Base-by-base conservation (phyloP, 2,113 vertebrate genomes). In the Leucosticte australis region DNA sequence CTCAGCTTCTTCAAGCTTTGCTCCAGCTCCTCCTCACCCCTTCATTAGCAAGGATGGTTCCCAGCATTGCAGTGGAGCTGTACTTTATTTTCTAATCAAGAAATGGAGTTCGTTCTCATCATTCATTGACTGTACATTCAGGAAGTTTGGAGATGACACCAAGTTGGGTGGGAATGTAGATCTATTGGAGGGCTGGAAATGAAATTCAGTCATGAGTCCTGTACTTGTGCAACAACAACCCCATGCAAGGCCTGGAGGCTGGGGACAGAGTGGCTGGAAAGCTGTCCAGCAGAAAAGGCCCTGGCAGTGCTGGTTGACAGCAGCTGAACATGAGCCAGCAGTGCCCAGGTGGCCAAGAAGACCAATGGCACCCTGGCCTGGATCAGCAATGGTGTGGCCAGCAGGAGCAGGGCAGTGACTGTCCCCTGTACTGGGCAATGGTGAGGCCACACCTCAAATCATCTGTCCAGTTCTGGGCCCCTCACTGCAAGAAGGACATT, bases 401-500 rank as follows among this genome's bases (percentile, higher is more conserved):
- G 15, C 37, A 44, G 68, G 52, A 39, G 0, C 52, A 74, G 52
- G 39, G 7, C 33, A 52, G 60, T 0, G 44, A 68, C 0, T 1
- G 7, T 10, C 4, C 28, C 13, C 7, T 68, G 28, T 21, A 4
- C 24, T 30, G 0, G 0, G 37, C 52, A 59, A 15, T 60, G 46
- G 5, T 15, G 62, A 75, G 28, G 52, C 4, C 23, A 1, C 23
- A 26, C 2, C 53, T 82, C 3, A 0, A 39, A 46, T 21, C 4
- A 39, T 46, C 11, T 53, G 53, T 2, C 15, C 28, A 52, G 15
- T 59, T 81, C 11, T 60, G 33, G 20, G 16, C 5, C 10, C 6
- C 28, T 67, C 60, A 15, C 11, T 39, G 0, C 27, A 30, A 68
- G 46, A 59, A 59, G 16, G 37, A 67, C 33, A 5, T 5, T 4